These are phyloP conservation scores for Tenualosa thibaudeaui DNA, from an alignment of 2,797 vertebrate genomes.

Conservation along the genomic window DNA sequence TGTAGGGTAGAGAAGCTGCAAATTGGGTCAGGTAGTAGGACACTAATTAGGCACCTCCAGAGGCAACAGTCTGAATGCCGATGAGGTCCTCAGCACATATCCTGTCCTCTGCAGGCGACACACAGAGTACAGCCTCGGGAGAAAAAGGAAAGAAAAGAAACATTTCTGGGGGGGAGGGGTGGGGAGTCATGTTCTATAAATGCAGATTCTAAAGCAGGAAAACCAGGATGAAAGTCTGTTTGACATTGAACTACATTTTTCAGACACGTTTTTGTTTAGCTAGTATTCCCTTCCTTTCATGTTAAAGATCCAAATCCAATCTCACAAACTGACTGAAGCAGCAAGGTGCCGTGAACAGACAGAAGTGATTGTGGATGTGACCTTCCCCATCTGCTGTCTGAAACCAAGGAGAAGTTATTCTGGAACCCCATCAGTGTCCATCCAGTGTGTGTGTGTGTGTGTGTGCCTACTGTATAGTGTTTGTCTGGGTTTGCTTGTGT, in stretches of 20 bases:
- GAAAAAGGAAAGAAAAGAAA: background rate
- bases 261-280: background rate
- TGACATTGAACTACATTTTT: background rate
- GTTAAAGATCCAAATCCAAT: too few species aligned
- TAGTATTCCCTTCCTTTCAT: background rate
- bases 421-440: background rate
- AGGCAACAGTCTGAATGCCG: background rate
- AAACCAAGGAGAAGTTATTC: background rate
- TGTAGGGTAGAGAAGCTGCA: slow-evolving; percentile 15
- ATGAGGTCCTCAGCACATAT: background rate
- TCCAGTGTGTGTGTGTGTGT: background rate
- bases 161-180: background rate
- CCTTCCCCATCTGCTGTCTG: background rate
- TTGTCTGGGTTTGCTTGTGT: background rate
- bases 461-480: background rate
- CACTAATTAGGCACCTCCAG: background rate
- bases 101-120: background rate
- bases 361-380: background rate
- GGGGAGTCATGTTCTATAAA: background rate
- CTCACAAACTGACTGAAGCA: background rate
- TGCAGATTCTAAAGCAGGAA: background rate
- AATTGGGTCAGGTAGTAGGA: slow-evolving; percentile 16
- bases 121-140: background rate
- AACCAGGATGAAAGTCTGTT: background rate
- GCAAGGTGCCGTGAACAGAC: background rate